These are phyloP conservation scores for Cylas formicarius DNA, from an alignment of 1,140 invertebrate genomes.

Conservation along the genomic window DNA sequence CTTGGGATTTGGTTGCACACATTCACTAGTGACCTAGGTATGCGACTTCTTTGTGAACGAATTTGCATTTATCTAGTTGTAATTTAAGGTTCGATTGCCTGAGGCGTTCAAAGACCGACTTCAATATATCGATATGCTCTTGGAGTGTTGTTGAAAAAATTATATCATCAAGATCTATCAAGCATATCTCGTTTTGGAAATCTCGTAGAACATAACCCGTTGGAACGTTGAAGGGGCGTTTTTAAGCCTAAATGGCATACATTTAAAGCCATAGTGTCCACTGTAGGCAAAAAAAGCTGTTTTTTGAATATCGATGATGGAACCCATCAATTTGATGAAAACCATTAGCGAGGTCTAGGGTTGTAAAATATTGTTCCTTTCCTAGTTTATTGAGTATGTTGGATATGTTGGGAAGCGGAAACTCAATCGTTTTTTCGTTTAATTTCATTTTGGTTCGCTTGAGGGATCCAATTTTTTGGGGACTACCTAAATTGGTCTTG, in stretches of 20 bases:
- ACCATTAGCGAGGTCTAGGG: no score
- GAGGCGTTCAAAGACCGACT: neutral
- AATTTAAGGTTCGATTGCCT: no score
- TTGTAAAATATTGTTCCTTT: conserved; percentile 8
- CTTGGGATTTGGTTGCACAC: conserved; percentile 37
- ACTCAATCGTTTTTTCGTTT: no score
- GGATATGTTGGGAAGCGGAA: conserved; percentile 14
- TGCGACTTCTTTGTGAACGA: neutral
- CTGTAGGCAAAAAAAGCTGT: conserved; percentile 10
- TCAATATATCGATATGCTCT: conserved; percentile 11
- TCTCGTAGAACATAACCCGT: conserved; percentile 23
- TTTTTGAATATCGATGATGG: conserved; percentile 4
- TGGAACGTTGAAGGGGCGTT: conserved; percentile 39
- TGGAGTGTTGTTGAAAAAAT: conserved; percentile 8
- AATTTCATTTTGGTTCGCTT: no score
- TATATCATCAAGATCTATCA: conserved; percentile 19
- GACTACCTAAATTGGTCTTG: conserved; percentile 17
- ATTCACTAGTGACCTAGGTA: conserved; percentile 30
- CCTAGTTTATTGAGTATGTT: conserved; percentile 16
- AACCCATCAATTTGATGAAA: conserved; percentile 9
- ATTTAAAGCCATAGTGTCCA: conserved; percentile 33
- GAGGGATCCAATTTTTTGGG: conserved; percentile 13
- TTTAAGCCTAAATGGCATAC: conserved; percentile 42
- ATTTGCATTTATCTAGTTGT: conserved; percentile 1
- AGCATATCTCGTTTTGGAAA: conserved; percentile 13